Base-by-base conservation (phyloP, 2,113 vertebrate genomes). In the Eurypyga helias region DNA sequence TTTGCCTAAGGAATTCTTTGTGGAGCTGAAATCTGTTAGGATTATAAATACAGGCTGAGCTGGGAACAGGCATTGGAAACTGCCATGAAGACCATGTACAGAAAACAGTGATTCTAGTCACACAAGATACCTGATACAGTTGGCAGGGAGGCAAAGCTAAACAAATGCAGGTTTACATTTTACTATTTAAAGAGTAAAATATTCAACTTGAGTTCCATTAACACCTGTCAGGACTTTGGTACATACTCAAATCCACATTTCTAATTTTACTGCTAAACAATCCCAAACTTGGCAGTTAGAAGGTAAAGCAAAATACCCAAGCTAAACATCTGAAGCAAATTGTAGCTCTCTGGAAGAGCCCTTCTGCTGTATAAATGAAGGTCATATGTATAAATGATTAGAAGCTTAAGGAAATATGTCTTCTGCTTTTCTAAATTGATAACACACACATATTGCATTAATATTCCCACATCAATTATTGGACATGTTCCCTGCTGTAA, bases 211-310 rank as follows among this genome's bases (percentile, higher is more conserved):
- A 95, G 93, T 87, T 97, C 92, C 87, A 95, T 97, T 97, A 97
- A 97, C 97, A 97, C 93, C 96, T 96, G 95, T 94, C 93, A 97
- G 62, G 80, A 51, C 70, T 96, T 95, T 96, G 93, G 95, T 92
- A 83, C 84, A 20, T 86, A 83, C 77, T 96, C 95, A 97, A 96
- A 94, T 84, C 88, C 93, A 89, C 94, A 91, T 96, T 96, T 96
- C 96, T 96, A 95, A 96, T 97, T 96, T 97, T 96, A 96, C 93
- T 92, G 88, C 92, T 96, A 96, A 97, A 93, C 96, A 97, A 96
- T 97, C 93, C 93, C 80, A 91, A 96, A 95, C 86, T 96, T 97
- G 96, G 95, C 94, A 93, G 95, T 94, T 89, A 33, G 73, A 89
- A 94, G 38, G 87, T 95, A 93, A 95, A 96, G 80, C 64, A 97